These are phyloP conservation scores for Galeopterus variegatus DNA, from an alignment of 2,113 vertebrate genomes.

Conservation along the genomic window DNA sequence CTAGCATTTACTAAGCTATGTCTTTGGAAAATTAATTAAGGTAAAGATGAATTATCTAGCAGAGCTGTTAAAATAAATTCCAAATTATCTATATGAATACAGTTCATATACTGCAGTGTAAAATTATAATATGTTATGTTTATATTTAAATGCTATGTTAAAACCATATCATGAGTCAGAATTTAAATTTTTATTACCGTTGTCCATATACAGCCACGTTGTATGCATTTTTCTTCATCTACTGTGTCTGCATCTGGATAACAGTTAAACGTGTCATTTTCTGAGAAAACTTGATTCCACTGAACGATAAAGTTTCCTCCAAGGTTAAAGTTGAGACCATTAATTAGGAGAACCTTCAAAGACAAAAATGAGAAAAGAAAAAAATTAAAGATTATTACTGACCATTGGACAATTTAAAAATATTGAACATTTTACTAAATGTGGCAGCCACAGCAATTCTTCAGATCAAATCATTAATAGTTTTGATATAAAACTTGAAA, in stretches of 20 bases:
- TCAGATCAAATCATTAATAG: neutral
- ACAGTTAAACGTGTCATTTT: slow-evolving; percentile 72
- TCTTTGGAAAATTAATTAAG: slow-evolving; percentile 38
- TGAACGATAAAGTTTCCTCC: slow-evolving; percentile 64
- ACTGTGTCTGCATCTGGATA: neutral
- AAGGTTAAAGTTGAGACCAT: slow-evolving; percentile 58
- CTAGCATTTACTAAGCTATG: neutral
- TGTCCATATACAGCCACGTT: slow-evolving; percentile 66
- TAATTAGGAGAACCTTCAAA: slow-evolving; percentile 77
- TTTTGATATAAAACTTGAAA: neutral
- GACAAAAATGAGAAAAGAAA: neutral
- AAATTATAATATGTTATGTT: neutral
- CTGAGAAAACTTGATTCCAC: slow-evolving; percentile 56
- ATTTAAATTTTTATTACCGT: slow-evolving; percentile 29
- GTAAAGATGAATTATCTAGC: neutral
- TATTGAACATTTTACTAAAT: neutral
- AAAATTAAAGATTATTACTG: neutral
- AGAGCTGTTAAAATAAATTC: neutral
- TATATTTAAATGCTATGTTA: neutral
- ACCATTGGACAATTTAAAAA: neutral
- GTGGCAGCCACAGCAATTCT: neutral
- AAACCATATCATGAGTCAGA: neutral
- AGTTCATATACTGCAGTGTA: neutral
- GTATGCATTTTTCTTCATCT: neutral
- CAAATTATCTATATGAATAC: neutral